These are phyloP conservation scores for Hafferia zeledoni DNA, from an alignment of 2,797 vertebrate genomes.

Conservation along the genomic window DNA sequence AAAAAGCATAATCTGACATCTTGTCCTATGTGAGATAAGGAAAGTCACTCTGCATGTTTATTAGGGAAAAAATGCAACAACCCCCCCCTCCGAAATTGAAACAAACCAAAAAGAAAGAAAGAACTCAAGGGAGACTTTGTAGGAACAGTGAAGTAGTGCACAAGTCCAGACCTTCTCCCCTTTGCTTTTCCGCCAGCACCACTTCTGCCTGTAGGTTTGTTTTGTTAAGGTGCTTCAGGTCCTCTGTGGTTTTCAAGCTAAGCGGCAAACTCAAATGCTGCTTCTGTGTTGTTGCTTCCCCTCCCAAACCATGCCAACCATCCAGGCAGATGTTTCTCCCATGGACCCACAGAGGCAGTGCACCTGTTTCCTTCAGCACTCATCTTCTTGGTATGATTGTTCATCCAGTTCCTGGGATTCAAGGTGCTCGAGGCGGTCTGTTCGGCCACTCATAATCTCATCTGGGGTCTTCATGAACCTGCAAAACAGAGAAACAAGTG, in stretches of 20 bases:
- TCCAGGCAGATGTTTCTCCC: not conserved
- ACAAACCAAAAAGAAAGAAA: slow-evolving; percentile 59
- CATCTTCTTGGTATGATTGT: slow-evolving; percentile 95
- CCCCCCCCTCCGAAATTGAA: slow-evolving; percentile 40
- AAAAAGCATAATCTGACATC: slow-evolving; percentile 63
- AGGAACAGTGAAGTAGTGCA: slow-evolving; percentile 53
- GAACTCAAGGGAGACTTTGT: slow-evolving; percentile 51
- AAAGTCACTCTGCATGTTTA: slow-evolving; percentile 76
- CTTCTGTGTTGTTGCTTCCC: slow-evolving; percentile 29
- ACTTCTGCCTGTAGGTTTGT: slow-evolving; percentile 67
- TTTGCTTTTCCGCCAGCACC: slow-evolving; percentile 60
- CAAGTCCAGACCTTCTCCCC: slow-evolving; percentile 55
- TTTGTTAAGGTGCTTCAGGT: slow-evolving; percentile 75
- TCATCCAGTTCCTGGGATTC: slow-evolving; percentile 95
- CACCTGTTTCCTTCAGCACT: slow-evolving; percentile 82
- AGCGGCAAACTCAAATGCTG: slow-evolving; percentile 32
- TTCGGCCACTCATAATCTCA: slow-evolving; percentile 97
- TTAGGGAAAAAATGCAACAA: slow-evolving; percentile 16
- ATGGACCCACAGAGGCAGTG: not conserved
- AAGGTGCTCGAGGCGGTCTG: slow-evolving; percentile 93
- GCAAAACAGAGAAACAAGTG: not conserved
- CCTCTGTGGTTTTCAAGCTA: slow-evolving; percentile 55
- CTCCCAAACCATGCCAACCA: not conserved
- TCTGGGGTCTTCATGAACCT: slow-evolving; percentile 99
- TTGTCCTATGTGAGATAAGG: slow-evolving; percentile 73